Evolutionary conservation across 2,113 vertebrate species (phyloP), one percentile per base, ranked within the genome.

Genomic region (Pelecanus crispus): DNA sequence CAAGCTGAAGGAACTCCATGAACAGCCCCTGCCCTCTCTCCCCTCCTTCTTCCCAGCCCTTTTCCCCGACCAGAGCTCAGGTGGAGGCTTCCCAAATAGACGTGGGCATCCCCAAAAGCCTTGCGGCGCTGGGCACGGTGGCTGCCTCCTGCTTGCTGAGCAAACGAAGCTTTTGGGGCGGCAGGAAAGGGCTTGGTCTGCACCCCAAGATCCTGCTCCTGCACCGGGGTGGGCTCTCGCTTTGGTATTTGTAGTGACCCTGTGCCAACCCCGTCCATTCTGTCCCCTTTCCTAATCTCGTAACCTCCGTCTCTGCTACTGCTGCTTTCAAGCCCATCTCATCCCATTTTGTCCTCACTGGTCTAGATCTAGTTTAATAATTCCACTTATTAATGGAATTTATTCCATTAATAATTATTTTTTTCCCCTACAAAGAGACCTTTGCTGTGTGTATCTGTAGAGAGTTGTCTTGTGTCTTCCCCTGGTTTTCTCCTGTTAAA

Each of bases 331-430:
- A 42, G 4, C 58, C 85, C 72, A 42, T 72, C 84, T 87, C 89
- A 67, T 68, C 87, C 79, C 18, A 9, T 58, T 75, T 49, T 20
- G 31, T 66, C 93, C 93, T 84, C 81, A 6, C 73, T 74, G 32
- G 84, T 81, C 56, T 52, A 73, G 50, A 62, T 83, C 40, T 91
- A 83, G 59, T 68, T 84, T 70, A 87, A 28, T 47, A 58, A 80
- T 77, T 94, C 63, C 56, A 22, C 49, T 88, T 52, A 70, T 93
- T 92, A 92, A 88, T 93, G 90, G 86, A 68, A 77, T 85, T 63
- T 75, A 36, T 92, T 31, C 92, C 90, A 81, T 92, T 73, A 79
- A 85, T 94, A 81, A 66, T 63, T 21, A 6, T 17, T 21, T 28
- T 6, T 36, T 2, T 8, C 25, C 70, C 29, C 59, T 49, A 15